Conservation (phyloP, 1,140 invertebrate genomes). For the Cydia splendana region DNA sequence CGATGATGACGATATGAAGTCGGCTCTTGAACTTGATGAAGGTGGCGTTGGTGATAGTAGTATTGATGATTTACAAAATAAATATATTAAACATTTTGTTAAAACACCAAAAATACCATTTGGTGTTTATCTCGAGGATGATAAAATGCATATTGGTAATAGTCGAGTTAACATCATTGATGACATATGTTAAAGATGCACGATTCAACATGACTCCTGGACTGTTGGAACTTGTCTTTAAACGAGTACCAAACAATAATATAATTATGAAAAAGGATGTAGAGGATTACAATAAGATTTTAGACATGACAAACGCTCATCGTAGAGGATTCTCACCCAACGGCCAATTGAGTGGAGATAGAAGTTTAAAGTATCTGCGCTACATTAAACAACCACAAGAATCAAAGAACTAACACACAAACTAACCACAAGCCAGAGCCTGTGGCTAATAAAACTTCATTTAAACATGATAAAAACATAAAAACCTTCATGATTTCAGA, state of each 20-base stretch:
- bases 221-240: background rate
- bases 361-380: background rate
- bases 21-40: no score
- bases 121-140: no score
- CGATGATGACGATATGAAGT: background rate
- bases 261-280: background rate
- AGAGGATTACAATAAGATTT: background rate
- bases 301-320: background rate
- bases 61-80: no score
- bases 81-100: no score
- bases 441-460: no score
- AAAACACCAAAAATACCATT: no score
- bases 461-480: no score
- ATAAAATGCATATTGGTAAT: no score
- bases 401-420: no score
- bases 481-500: no score
- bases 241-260: background rate
- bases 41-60: no score
- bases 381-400: background rate
- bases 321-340: background rate
- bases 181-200: background rate
- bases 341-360: background rate
- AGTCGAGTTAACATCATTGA: background rate
- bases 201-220: background rate
- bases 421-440: no score